A percentile compares a stretch with the other conserved stretches of the same genome.
These are phyloP conservation scores for Anagrus nilaparvatae DNA, from an alignment of 1,140 invertebrate species.

Conservation along the genomic window DNA sequence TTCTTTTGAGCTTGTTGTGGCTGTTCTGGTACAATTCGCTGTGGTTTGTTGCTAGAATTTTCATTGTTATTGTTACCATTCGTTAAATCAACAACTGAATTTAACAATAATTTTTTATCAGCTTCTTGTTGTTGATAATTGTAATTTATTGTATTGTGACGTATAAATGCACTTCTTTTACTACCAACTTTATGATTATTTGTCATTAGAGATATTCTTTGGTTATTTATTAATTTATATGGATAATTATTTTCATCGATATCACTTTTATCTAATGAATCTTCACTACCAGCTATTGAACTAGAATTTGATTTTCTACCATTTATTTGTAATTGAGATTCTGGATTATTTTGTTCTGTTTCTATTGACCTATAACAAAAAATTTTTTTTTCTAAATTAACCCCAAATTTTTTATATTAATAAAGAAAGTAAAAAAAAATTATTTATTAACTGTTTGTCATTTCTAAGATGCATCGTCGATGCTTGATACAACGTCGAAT, in stretches of 20 bases:
- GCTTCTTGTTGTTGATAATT: constrained; percentile 11
- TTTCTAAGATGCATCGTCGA: constrained; percentile 35
- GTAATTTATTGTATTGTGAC: constrained; percentile 26
- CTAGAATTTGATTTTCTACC: constrained; percentile 40
- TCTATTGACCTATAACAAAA: constrained; percentile 1
- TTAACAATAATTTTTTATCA: constrained; percentile 24
- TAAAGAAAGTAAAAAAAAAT: background rate
- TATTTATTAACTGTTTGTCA: constrained; percentile 30
- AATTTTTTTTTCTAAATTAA: background rate
- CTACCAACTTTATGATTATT: too few species aligned
- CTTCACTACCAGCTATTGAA: constrained; percentile 49
- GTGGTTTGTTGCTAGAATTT: constrained; percentile 12
- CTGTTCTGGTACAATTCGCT: constrained; percentile 19
- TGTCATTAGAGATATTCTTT: too few species aligned
- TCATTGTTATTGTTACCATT: constrained; percentile 10
- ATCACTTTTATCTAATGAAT: constrained; percentile 51
- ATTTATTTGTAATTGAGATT: too few species aligned
- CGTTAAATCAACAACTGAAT: too few species aligned
- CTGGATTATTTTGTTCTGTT: background rate
- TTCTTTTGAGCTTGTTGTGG: constrained; percentile 44
- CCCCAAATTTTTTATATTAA: background rate
- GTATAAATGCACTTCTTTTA: constrained; percentile 33
- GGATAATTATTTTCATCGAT: constrained; percentile 46
- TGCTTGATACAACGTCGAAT: constrained; percentile 38
- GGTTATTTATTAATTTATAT: too few species aligned